phyloP scores from a whole-genome alignment of 2,888 invertebrate genomes.

The Parnassius mnemosyne region DNA sequence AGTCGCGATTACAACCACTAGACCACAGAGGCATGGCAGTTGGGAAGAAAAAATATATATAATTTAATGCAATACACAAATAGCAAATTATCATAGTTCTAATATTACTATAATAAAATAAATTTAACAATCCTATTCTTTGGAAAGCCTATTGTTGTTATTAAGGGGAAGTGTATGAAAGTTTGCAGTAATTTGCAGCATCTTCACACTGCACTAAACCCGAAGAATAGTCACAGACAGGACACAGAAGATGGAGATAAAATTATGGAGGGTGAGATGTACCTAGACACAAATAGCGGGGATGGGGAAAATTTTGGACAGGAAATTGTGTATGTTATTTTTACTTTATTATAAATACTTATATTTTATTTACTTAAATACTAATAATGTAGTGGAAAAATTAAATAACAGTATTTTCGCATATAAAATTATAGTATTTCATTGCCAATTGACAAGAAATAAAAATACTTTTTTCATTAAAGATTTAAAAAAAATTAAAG shows the following conservation, averaged over 20 bases:
- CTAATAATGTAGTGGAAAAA: no score
- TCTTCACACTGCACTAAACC: background rate
- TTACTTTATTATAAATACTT: background rate
- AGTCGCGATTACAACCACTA: no score
- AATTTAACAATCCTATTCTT: no score
- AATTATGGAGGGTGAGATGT: background rate
- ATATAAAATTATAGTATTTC: no score
- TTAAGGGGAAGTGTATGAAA: constrained; percentile 9
- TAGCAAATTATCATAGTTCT: no score
- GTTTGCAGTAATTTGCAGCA: constrained; percentile 12
- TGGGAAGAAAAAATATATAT: no score
- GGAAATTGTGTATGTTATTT: background rate
- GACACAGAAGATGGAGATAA: constrained; percentile 4
- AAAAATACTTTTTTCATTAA: background rate
- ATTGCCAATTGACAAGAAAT: background rate
- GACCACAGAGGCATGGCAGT: no score
- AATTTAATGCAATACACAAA: no score
- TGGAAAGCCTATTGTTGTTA: background rate
- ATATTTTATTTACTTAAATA: no score
- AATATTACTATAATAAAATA: no score
- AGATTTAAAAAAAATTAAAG: no score
- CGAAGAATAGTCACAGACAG: background rate
- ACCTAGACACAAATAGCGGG: constrained; percentile 2
- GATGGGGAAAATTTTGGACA: background rate
- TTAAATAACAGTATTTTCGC: no score